Evolutionary conservation across 2,797 vertebrate species (phyloP).

Genomic region (Melanotaenia pygmaea): DNA sequence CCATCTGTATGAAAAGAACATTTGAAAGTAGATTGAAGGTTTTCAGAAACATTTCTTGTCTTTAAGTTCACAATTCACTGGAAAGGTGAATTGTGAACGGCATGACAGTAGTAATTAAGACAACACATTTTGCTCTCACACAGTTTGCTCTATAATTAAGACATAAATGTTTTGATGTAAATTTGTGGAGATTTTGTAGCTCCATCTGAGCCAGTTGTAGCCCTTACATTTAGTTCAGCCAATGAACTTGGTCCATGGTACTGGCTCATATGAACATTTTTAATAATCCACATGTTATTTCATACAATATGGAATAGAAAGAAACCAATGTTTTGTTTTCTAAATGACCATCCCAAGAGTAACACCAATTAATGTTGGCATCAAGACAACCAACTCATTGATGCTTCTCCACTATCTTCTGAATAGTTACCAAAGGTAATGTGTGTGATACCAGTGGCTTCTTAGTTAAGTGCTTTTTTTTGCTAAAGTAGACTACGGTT

Average conservation of each 20-base stretch:
- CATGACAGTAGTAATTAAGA: slow-evolving; percentile 17
- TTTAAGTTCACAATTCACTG: slow-evolving; percentile 2
- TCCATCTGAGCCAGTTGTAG: not conserved
- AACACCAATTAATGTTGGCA: not conserved
- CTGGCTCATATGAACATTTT: not conserved
- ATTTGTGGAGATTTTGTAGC: not conserved
- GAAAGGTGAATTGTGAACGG: not conserved
- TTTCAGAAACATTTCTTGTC: slow-evolving; percentile 23
- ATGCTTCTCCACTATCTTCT: not conserved
- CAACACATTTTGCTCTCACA: not conserved
- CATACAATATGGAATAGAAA: not conserved
- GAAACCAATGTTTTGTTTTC: not conserved
- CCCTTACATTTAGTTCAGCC: not conserved
- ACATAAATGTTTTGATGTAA: not conserved
- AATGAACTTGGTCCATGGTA: not conserved
- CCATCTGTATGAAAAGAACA: slow-evolving; percentile 30
- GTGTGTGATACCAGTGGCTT: not conserved
- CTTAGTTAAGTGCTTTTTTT: not conserved
- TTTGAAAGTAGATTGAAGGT: not conserved
- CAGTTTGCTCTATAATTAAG: not conserved
- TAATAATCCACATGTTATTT: not conserved
- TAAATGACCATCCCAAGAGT: not conserved
- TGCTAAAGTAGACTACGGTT: not conserved
- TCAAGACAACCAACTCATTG: not conserved
- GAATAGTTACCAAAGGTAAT: not conserved